Evolutionary conservation across 2,113 vertebrate genomes (phyloP).

Genomic region (Indicator indicator): DNA sequence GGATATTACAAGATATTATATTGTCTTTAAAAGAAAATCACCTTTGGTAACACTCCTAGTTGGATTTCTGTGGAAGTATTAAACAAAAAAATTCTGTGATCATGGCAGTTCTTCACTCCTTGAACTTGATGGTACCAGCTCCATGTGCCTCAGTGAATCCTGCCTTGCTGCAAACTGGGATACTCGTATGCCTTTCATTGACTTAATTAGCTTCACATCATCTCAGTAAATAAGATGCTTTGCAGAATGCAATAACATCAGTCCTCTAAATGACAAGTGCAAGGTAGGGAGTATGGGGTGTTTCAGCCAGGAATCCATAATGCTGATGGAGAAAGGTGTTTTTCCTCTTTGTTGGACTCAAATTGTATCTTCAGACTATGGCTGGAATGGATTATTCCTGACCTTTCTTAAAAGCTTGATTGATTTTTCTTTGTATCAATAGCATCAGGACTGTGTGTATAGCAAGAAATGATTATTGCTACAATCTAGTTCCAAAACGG

Average conservation of each 20-base stretch:
- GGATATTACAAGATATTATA: not conserved
- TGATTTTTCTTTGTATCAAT: constrained; percentile 59
- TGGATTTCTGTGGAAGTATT: not conserved
- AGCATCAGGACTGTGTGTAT: constrained; percentile 2
- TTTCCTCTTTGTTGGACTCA: constrained; percentile 30
- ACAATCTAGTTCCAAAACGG: constrained; percentile 13
- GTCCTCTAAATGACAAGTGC: not conserved
- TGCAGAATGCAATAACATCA: not conserved
- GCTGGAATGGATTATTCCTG: constrained; percentile 52
- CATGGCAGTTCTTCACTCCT: not conserved
- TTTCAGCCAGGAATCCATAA: not conserved
- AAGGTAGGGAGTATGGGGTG: not conserved
- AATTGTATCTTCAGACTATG: constrained; percentile 14
- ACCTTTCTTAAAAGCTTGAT: constrained; percentile 62
- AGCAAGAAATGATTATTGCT: constrained; percentile 33
- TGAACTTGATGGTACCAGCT: not conserved
- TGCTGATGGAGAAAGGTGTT: not conserved
- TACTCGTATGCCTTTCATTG: not conserved
- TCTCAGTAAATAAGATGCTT: not conserved
- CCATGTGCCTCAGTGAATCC: not conserved
- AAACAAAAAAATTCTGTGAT: not conserved
- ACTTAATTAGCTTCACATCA: not conserved
- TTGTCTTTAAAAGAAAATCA: not conserved
- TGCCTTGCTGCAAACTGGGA: not conserved
- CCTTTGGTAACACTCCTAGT: not conserved